Base-by-base conservation (phyloP, 2,888 invertebrate species). In the Callimorpha dominula region DNA sequence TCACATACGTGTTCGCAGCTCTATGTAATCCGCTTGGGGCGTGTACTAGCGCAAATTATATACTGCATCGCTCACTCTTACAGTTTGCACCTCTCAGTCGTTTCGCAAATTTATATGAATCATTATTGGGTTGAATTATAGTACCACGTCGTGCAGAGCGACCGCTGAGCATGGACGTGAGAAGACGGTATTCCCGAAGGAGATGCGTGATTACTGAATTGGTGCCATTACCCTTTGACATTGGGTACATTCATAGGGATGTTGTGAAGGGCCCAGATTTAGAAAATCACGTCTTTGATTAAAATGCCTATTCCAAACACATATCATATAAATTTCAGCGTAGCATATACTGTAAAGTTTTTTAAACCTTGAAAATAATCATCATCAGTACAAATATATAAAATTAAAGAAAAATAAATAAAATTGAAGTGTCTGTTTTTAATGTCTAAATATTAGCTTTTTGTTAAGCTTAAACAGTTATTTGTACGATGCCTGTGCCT, bases 71-170 rank as follows among this genome's bases (percentile, higher is more conserved):
- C 88, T 89, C 90, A 88, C 86, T 89, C 91, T 88, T 88, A 87
- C 89, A 92, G 90, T 92, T 92, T 93, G 89, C 92, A 92, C 92
- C 92, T 92, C 90, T 89, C 87, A 86, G 90, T 92, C 91, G 91
- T 92, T 92, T 91, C 87, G 89, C 87, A 92, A 92, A 92, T 92
- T 92, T 92, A 91, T 92, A 92, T 91, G 92, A 91, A 91, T 90
- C 91, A 92, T 92, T 92, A 93, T 92, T 90, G 91, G 88, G 81
- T 87, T 89, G 92, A 92, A 92, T 92, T 92, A 92, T 89, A 91
- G 91, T 87, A 86, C 86, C 84, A 85, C 86, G 84, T 90, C 88
- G 88, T 88, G 88, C 86, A 84, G 85, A 85, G 86, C 82, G 84
- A 85, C 85, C 83, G 81, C 85, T 82, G 75, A 77, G 81, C 75